A percentile compares a stretch with the other conserved stretches of the same genome.
Conservation (phyloP, 1,140 invertebrate genomes). For the Heliconius hermathena region DNA sequence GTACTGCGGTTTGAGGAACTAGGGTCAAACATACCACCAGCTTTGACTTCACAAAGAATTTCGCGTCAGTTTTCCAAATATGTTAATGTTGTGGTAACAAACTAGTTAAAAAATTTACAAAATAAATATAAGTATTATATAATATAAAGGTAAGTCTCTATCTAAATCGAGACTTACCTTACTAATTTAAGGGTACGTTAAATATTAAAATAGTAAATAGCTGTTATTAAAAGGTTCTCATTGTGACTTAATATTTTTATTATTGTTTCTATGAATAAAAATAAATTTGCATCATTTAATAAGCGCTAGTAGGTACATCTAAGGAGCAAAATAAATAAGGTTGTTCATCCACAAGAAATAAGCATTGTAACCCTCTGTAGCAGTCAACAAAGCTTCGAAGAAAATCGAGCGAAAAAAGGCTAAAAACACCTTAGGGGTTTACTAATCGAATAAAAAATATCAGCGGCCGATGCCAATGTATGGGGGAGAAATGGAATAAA, state of each 20-base stretch:
- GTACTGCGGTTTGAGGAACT: slow-evolving; percentile 66
- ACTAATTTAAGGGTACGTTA: too few relatives aligned
- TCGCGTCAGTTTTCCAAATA: slow-evolving; percentile 24
- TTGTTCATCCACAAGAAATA: slow-evolving; percentile 78
- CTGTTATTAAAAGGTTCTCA: neutral
- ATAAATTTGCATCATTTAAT: slow-evolving; percentile 14
- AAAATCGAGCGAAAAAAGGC: slow-evolving; percentile 82
- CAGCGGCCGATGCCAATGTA: slow-evolving; percentile 80
- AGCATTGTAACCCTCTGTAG: slow-evolving; percentile 75
- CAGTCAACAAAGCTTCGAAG: slow-evolving; percentile 81
- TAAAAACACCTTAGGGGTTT: slow-evolving; percentile 83
- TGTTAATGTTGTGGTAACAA: slow-evolving; percentile 39
- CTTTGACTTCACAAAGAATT: slow-evolving; percentile 38
- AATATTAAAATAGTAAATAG: neutral
- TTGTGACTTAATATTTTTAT: neutral
- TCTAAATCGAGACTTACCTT: too few relatives aligned
- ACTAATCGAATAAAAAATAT: slow-evolving; percentile 84
- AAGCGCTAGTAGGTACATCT: neutral
- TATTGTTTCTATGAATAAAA: neutral
- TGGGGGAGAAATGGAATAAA: slow-evolving; percentile 81
- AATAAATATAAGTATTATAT: too few relatives aligned
- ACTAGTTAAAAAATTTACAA: slow-evolving; percentile 13
- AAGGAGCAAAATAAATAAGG: slow-evolving; percentile 67
- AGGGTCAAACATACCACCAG: slow-evolving; percentile 32
- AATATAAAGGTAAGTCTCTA: neutral